Percentiles rank a stretch among this genome's conserved stretches.
phyloP scores from a whole-genome alignment of 2,797 vertebrate genomes.

The Rhynchonycteris naso region DNA sequence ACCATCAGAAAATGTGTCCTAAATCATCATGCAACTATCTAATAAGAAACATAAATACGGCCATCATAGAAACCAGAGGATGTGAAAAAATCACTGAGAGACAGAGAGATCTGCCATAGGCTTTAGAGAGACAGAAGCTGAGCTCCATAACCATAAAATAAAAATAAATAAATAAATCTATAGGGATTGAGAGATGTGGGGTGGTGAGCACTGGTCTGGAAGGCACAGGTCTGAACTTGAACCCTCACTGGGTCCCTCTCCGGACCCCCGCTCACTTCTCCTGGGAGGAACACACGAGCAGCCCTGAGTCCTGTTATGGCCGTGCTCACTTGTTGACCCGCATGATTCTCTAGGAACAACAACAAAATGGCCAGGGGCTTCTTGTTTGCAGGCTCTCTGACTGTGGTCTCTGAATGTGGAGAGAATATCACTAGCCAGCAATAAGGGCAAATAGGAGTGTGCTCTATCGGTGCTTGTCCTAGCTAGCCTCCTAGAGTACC shows the following conservation, averaged over 20 bases:
- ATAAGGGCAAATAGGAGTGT: rapidly evolving
- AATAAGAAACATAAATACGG: not conserved
- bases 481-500: not conserved
- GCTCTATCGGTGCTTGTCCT: not conserved
- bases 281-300: not conserved
- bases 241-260: not conserved
- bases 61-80: not conserved
- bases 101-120: not conserved
- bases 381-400: not conserved
- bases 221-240: not conserved
- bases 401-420: not conserved
- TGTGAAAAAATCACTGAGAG: not conserved
- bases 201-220: not conserved
- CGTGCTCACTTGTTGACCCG: not conserved
- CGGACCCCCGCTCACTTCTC: not conserved
- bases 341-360: not conserved
- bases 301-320: not conserved
- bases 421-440: not conserved
- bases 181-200: too few relatives aligned
- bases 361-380: not conserved
- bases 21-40: not conserved
- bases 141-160: not conserved
- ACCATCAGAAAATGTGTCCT: not conserved
- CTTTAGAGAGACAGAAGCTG: not conserved
- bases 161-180: not conserved